Evolutionary conservation across 2,113 vertebrate genomes (phyloP), one percentile per base, ranked within the genome.

Genomic region (Sitta europaea): DNA sequence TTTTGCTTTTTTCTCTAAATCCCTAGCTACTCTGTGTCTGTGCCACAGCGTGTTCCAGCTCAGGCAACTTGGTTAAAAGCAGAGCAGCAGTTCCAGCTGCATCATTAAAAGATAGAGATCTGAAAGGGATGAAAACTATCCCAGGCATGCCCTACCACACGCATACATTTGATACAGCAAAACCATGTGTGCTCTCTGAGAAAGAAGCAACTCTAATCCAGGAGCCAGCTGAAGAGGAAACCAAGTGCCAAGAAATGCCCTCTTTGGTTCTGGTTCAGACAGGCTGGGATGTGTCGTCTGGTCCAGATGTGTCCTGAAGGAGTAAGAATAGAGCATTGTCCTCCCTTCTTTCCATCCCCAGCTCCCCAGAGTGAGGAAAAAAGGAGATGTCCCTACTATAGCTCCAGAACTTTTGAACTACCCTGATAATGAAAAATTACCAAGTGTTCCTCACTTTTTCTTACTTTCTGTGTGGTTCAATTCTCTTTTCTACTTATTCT

Each of bases 401-500:
- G 62, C 40, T 21, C 36, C 50, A 73, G 28, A 57, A 61, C 25
- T 86, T 92, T 70, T 93, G 38, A 95, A 68, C 66, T 83, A 77
- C 16, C 9, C 20, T 81, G 27, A 51, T 43, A 63, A 62, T 21
- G 40, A 67, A 89, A 87, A 85, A 57, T 33, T 85, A 70, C 15
- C 6, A 24, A 81, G 75, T 54, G n/a, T 94, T 84, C 55, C 31
- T 24, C 77, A 8, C n/a, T 70, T 94, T 62, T 53, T 43, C 38
- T 61, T 92, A 35, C 10, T 59, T 62, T 87, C 62, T 77, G 57
- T 92, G 70, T 67, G 31, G 43, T 55, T n/a, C 48, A 66, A 2
- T 31, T 79, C 21, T 45, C 43, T 95, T 92, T 95, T 91, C 40
- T 89, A 83, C 55, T 58, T 91, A 33, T 38, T 88, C 87, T 92